Conservation (phyloP, 2,888 invertebrate species). For the Eutolmus rufibarbis region DNA sequence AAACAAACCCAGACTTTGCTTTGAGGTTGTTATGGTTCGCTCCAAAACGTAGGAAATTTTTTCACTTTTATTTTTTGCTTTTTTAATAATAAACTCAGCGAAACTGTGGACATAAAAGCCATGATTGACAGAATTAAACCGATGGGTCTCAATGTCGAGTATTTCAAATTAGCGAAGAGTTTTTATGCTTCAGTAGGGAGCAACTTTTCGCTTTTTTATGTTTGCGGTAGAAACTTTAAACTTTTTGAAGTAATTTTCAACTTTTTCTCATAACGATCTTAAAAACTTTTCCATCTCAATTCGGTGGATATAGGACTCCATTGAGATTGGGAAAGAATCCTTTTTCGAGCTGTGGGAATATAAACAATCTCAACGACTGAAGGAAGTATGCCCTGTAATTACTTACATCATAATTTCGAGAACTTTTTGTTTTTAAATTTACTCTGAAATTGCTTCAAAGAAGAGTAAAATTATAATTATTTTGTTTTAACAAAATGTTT, state of each 20-base stretch:
- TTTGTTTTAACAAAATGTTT: too few relatives aligned
- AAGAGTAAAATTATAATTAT: too few relatives aligned
- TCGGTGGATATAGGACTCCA: background rate
- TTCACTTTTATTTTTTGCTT: background rate
- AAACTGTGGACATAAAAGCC: background rate
- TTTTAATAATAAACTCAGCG: background rate
- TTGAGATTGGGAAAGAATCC: background rate
- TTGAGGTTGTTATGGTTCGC: background rate
- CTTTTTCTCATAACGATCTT: background rate
- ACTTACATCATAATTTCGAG: background rate
- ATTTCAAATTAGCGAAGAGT: background rate
- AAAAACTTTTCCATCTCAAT: background rate
- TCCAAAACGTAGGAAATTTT: background rate
- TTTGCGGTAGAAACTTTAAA: background rate
- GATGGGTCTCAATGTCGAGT: background rate
- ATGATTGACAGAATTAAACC: background rate
- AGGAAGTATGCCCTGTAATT: background rate
- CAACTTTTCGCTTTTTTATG: background rate
- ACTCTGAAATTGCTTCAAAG: background rate
- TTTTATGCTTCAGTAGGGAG: background rate
- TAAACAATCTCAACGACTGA: background rate
- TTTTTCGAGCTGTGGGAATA: background rate
- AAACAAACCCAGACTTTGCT: background rate
- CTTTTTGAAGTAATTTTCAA: background rate
- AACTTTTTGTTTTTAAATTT: background rate